Conservation (phyloP, 2,113 vertebrate species). For the Cochlearius cochlearius region DNA sequence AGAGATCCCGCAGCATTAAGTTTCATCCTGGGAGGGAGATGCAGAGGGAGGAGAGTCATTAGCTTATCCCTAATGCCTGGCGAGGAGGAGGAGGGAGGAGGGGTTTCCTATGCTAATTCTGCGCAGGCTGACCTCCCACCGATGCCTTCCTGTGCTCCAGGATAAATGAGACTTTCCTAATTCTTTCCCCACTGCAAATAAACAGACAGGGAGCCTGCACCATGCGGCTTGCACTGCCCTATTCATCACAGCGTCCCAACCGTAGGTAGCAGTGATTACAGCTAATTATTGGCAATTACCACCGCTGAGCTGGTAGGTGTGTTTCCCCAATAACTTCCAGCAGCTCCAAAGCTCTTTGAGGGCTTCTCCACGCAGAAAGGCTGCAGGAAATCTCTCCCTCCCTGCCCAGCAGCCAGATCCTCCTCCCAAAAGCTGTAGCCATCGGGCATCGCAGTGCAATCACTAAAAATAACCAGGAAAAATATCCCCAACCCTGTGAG, state of each 20-base stretch:
- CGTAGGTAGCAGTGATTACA: background rate
- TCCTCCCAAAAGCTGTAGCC: background rate
- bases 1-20: background rate
- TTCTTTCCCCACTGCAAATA: slow-evolving; percentile 26
- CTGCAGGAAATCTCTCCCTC: background rate
- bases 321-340: slow-evolving; percentile 4
- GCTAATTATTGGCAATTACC: slow-evolving; percentile 29
- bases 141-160: background rate
- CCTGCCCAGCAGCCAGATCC: background rate
- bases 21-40: background rate
- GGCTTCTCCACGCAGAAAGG: background rate
- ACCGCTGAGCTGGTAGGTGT: background rate
- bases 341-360: background rate
- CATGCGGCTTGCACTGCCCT: background rate
- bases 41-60: slow-evolving; percentile 30
- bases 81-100: background rate
- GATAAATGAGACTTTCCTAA: slow-evolving; percentile 35
- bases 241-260: background rate
- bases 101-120: background rate
- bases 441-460: accelerated
- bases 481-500: background rate
- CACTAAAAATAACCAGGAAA: background rate
- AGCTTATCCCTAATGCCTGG: background rate
- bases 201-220: slow-evolving; percentile 5
- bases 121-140: background rate